Conservation (phyloP, 2,797 vertebrate genomes). For the Octomys mimax region DNA sequence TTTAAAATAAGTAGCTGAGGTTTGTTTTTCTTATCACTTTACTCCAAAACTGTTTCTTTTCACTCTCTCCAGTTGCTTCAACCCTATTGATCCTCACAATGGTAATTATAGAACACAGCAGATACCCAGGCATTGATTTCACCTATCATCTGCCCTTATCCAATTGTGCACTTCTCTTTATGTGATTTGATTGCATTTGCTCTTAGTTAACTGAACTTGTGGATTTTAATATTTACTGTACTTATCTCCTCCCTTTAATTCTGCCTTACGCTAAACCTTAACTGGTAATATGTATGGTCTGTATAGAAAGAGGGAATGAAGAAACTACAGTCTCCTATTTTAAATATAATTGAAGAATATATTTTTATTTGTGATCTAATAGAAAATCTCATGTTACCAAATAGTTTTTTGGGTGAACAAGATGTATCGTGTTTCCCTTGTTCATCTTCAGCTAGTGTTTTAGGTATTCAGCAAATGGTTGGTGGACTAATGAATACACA, state of each 20-base stretch:
- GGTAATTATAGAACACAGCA: background rate
- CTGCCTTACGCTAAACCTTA: constrained; percentile 27
- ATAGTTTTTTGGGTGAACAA: background rate
- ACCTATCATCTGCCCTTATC: background rate
- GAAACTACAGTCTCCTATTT: background rate
- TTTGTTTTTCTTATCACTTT: background rate
- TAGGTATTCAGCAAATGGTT: constrained; percentile 33
- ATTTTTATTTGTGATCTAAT: constrained; percentile 1
- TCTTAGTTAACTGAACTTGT: constrained; percentile 34
- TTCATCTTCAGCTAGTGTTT: constrained; percentile 13
- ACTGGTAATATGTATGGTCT: background rate
- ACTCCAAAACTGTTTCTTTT: background rate
- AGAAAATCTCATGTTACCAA: constrained; percentile 52
- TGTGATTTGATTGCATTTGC: background rate
- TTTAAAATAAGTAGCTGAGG: background rate
- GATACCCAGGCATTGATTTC: background rate
- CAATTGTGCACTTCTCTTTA: background rate
- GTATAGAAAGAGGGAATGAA: constrained; percentile 36
- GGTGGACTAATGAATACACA: background rate
- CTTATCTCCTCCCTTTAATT: background rate
- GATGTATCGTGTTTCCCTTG: background rate
- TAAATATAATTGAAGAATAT: constrained; percentile 11
- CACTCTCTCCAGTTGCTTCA: background rate
- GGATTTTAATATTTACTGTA: constrained; percentile 30
- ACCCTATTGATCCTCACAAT: background rate